Evolutionary conservation across 2,113 vertebrate species (phyloP).

Genomic region (Phoxinus phoxinus): DNA sequence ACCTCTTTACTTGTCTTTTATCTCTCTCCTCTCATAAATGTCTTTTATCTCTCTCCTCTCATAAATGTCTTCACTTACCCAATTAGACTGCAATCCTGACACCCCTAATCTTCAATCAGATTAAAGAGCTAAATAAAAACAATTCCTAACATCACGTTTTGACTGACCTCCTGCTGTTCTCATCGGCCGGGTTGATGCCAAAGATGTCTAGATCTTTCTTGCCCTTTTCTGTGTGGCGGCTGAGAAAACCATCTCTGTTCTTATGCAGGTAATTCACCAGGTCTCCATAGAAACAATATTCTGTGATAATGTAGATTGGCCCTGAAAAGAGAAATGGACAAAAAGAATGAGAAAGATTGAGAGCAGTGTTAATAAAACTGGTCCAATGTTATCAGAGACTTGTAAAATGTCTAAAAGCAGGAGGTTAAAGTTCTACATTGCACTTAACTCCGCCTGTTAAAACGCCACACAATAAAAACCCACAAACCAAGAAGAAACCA

Average conservation of each 20-base stretch:
- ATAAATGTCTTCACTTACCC: neutral
- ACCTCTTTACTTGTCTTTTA: neutral
- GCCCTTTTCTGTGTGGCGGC: constrained; percentile 85
- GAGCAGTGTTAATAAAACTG: constrained; percentile 23
- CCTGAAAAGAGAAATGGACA: constrained; percentile 71
- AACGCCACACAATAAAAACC: constrained; percentile 61
- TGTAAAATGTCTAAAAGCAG: constrained; percentile 66
- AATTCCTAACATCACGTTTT: neutral
- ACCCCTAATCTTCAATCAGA: neutral
- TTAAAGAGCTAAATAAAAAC: neutral
- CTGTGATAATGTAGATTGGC: constrained; percentile 98
- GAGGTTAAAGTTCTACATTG: constrained; percentile 59
- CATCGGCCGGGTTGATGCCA: constrained; percentile 91
- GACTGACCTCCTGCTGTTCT: constrained; percentile 92
- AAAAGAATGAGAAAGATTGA: neutral
- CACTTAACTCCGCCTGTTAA: constrained; percentile 68
- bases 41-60: neutral
- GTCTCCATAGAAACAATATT: constrained; percentile 98
- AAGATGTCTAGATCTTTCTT: constrained; percentile 98
- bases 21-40: neutral
- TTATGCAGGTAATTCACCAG: constrained; percentile 98
- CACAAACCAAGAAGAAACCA: constrained; percentile 14
- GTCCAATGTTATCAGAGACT: constrained; percentile 74
- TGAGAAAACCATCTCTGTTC: constrained; percentile 93
- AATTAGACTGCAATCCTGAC: neutral